Evolutionary conservation across 2,113 vertebrate species (phyloP), one percentile per base, ranked within the genome.

Genomic region (Mustela nigripes): DNA sequence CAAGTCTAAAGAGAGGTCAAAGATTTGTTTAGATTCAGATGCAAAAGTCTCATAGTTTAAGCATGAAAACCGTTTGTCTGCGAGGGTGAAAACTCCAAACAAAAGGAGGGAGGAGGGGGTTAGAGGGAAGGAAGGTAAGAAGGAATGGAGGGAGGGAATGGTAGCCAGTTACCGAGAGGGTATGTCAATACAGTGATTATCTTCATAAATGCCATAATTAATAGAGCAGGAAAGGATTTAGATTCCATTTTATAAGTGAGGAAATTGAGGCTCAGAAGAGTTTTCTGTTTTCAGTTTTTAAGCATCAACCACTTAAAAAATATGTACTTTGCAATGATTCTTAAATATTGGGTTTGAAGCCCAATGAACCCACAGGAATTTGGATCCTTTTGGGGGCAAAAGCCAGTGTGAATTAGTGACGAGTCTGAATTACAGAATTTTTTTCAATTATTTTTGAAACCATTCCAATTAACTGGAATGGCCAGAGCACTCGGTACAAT

Each of bases 321-420:
- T 94, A 96, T 48, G 91, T 89, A 89, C 81, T 97, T 95, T 89
- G 93, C 58, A 18, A 88, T 95, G 45, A 97, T 82, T 97, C 78
- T 80, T 95, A 89, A 98, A 93, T 93, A 90, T 71, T 93, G 86
- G 83, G 86, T 95, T 95, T 97, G 82, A 97, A 97, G 79, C 92
- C 94, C 94, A 95, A 42, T 92, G 94, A 98, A 97, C 79, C 95
- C 97, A 98, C 96, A 98, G 80, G 98, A 97, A 97, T 97, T 96
- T 98, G 76, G 78, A 91, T 60, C 62, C 60, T 90, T 90, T 93
- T 91, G 36, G 95, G 92, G 71, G 50, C 60, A 96, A 91, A 97
- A 97, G 10, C 82, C 89, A 95, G 89, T 56, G 93, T 92, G 95
- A 96, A 95, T 96, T 94, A 95, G 83, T 83, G 83, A 95, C 65